Percentiles rank a stretch among this genome's conserved stretches.
Evolutionary conservation across 2,888 invertebrate genomes (phyloP).

Genomic region (Nemotelus pantherinus): DNA sequence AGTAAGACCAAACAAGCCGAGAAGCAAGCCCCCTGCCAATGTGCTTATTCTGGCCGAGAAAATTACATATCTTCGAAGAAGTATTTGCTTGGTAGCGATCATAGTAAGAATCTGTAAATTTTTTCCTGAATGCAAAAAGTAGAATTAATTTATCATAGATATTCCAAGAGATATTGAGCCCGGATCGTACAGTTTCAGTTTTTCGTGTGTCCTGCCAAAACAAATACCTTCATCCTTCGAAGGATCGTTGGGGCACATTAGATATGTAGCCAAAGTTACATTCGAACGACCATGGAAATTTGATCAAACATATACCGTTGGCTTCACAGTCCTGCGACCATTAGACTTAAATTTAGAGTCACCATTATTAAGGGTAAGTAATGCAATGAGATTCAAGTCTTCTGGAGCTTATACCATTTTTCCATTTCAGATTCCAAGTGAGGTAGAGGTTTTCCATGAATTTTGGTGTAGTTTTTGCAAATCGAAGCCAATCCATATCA

Average conservation of each 20-base stretch:
- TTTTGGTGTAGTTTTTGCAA: constrained; percentile 83
- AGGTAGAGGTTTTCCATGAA: constrained; percentile 76
- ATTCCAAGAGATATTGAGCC: constrained; percentile 75
- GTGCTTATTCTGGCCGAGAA: constrained; percentile 63
- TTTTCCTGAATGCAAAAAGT: background rate
- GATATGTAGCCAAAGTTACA: constrained; percentile 82
- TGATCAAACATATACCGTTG: constrained; percentile 82
- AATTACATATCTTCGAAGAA: constrained; percentile 65
- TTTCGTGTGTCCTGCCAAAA: constrained; percentile 76
- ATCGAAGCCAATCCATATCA: constrained; percentile 76
- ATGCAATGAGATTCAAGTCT: background rate
- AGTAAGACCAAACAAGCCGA: constrained; percentile 50
- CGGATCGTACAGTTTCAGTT: constrained; percentile 79
- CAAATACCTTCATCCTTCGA: constrained; percentile 83
- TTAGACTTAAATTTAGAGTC: constrained; percentile 83
- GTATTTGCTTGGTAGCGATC: constrained; percentile 66
- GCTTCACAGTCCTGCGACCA: constrained; percentile 83
- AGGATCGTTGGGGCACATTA: constrained; percentile 77
- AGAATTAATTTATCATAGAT: constrained; percentile 63
- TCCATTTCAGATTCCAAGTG: constrained; percentile 70
- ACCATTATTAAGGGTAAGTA: constrained; percentile 70
- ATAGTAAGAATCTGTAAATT: constrained; percentile 58
- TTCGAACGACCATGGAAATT: constrained; percentile 85
- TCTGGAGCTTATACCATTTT: background rate
- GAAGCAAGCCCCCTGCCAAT: constrained; percentile 52